These are phyloP conservation scores for Periparus ater DNA, from an alignment of 2,797 vertebrate species.

Conservation along the genomic window DNA sequence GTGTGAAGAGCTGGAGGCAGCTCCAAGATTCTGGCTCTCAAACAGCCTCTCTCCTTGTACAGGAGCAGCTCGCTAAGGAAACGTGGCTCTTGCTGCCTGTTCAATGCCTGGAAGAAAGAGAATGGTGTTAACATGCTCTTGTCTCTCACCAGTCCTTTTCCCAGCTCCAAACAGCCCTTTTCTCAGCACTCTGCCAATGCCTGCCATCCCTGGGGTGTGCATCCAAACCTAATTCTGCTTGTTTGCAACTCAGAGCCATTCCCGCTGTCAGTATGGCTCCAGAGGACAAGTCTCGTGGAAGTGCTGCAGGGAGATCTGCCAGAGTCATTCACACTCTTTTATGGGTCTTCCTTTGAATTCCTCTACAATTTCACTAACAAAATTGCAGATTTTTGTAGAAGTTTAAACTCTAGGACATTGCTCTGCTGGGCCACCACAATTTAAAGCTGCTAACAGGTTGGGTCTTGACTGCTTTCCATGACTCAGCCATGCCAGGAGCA, in stretches of 20 bases:
- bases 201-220: background rate
- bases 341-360: constrained; percentile 45
- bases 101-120: background rate
- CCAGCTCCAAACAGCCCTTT: background rate
- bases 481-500: background rate
- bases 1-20: background rate
- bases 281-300: background rate
- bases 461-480: background rate
- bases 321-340: constrained; percentile 52
- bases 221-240: background rate
- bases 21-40: background rate
- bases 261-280: background rate
- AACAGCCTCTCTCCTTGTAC: background rate
- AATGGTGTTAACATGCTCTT: background rate
- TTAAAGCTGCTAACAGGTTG: background rate
- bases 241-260: background rate
- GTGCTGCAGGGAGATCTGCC: constrained; percentile 6
- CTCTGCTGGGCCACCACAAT: background rate
- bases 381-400: constrained; percentile 1
- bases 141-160: background rate
- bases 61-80: background rate
- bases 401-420: background rate
- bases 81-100: background rate
- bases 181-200: background rate
- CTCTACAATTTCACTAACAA: constrained; percentile 2